Percentiles rank a stretch among this genome's conserved stretches.
Conservation (phyloP, 2,797 vertebrate genomes). For the Paguma larvata region DNA sequence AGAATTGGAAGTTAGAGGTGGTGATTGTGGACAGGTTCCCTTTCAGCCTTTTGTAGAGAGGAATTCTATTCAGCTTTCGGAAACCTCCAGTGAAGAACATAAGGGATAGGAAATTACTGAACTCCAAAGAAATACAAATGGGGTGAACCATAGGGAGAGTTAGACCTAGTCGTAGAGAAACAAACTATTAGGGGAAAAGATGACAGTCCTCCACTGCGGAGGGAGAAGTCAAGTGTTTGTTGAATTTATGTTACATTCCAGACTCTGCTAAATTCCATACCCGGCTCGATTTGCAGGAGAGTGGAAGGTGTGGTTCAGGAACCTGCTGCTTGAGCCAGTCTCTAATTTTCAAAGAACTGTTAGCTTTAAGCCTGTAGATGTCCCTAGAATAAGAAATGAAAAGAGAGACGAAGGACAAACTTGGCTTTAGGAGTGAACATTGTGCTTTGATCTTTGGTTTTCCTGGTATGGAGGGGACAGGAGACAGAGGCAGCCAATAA, state of each 20-base stretch:
- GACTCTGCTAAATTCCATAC: neutral
- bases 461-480: neutral
- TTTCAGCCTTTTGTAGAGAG: neutral
- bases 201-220: neutral
- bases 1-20: neutral
- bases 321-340: neutral
- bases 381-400: neutral
- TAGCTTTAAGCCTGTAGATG: neutral
- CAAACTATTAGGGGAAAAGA: neutral
- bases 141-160: neutral
- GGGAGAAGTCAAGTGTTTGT: neutral
- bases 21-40: neutral
- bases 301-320: neutral
- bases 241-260: neutral
- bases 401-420: neutral
- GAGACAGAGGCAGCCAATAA: neutral
- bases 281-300: neutral
- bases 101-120: neutral
- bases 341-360: neutral
- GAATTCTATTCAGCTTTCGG: neutral
- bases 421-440: neutral
- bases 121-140: neutral
- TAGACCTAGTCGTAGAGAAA: neutral
- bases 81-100: neutral
- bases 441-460: neutral